phyloP scores from a whole-genome alignment of 2,888 invertebrate species.

The Xanthorhoe designata region DNA sequence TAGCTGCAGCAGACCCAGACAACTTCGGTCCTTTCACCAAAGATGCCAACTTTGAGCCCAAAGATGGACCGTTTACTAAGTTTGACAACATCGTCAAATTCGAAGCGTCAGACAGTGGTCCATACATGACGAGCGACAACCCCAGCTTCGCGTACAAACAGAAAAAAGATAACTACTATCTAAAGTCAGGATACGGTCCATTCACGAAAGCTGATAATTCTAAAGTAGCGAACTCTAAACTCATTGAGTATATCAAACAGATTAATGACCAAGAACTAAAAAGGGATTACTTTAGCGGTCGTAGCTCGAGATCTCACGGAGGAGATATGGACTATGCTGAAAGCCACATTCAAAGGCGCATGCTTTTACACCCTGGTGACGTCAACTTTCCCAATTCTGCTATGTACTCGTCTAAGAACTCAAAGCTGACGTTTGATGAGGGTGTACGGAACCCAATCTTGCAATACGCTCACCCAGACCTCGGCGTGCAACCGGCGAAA shows the following conservation, averaged over 20 bases:
- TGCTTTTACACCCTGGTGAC: conserved; percentile 89
- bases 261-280: conserved; percentile 88
- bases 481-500: conserved; percentile 91
- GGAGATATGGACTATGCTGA: conserved; percentile 78
- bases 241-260: conserved; percentile 88
- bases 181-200: conserved; percentile 85
- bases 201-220: conserved; percentile 88
- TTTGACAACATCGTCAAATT: conserved; percentile 84
- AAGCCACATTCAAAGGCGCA: conserved; percentile 88
- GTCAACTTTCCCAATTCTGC: conserved; percentile 88
- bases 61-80: conserved; percentile 86
- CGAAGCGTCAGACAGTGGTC: conserved; percentile 68
- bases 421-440: conserved; percentile 88
- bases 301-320: conserved; percentile 79
- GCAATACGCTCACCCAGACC: conserved; percentile 92
- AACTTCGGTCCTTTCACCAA: conserved; percentile 87
- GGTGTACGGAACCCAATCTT: conserved; percentile 90
- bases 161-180: conserved; percentile 75
- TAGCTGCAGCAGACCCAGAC: conserved; percentile 64
- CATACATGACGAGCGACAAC: conserved; percentile 70
- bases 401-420: conserved; percentile 87
- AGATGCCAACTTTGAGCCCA: conserved; percentile 85
- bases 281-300: conserved; percentile 86
- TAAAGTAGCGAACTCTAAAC: conserved; percentile 84
- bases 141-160: conserved; percentile 70